phyloP scores from a whole-genome alignment of 2,797 vertebrate species.

The Loriculus beryllinus region DNA sequence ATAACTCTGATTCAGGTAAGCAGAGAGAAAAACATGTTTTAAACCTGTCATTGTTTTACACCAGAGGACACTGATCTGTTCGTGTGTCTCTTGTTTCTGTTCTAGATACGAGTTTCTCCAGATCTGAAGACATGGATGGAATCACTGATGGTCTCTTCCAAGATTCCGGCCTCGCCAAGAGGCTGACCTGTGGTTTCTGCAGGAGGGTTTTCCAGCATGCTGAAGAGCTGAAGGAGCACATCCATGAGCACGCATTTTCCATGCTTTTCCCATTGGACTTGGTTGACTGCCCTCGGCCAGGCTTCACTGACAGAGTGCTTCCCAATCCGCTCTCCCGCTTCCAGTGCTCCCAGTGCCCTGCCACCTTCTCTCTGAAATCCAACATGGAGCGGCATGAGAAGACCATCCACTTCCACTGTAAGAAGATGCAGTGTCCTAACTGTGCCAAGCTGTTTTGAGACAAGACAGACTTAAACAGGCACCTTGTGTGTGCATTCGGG shows the following conservation, averaged over 20 bases:
- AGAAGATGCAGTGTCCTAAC: slow-evolving; percentile 82
- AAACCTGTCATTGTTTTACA: fast-evolving
- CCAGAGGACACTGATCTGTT: not conserved
- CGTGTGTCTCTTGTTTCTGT: not conserved
- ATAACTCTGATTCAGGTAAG: slow-evolving; percentile 52
- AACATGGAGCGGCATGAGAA: slow-evolving; percentile 84
- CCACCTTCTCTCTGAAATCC: slow-evolving; percentile 86
- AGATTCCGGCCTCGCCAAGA: slow-evolving; percentile 67
- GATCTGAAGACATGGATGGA: not conserved
- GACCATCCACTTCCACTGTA: slow-evolving; percentile 82
- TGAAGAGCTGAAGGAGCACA: slow-evolving; percentile 80
- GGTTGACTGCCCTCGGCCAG: slow-evolving; percentile 10
- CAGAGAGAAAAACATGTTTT: not conserved
- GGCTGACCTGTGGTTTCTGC: slow-evolving; percentile 82
- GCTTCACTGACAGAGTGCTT: not conserved
- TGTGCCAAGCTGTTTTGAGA: slow-evolving; percentile 80
- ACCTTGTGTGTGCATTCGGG: slow-evolving; percentile 75
- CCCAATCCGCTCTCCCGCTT: slow-evolving; percentile 69
- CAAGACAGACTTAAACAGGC: slow-evolving; percentile 81
- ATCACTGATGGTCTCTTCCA: slow-evolving; percentile 65
- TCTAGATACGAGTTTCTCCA: not conserved
- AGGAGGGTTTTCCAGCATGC: slow-evolving; percentile 79
- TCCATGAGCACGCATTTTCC: slow-evolving; percentile 76
- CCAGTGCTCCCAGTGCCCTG: slow-evolving; percentile 81
- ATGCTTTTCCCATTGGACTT: slow-evolving; percentile 75